phyloP scores from a whole-genome alignment of 1,140 invertebrate genomes.

The Apolygus lucorum region DNA sequence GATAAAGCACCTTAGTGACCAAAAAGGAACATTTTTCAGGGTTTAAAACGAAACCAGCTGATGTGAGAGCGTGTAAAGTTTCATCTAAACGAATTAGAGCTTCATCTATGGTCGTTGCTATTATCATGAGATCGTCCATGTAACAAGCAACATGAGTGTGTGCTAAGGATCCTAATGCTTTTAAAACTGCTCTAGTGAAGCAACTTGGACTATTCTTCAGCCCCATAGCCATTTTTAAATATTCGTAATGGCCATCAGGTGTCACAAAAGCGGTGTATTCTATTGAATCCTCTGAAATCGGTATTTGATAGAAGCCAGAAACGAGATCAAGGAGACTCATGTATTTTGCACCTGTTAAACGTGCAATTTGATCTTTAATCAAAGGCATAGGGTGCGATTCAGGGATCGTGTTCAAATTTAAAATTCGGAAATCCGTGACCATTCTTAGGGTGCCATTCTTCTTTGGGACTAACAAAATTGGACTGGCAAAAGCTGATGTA shows the following conservation, averaged over 20 bases:
- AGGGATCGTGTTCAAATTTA: background rate
- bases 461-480: no score
- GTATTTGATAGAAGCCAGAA: constrained; percentile 39
- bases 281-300: constrained; percentile 36
- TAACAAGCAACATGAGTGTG: background rate
- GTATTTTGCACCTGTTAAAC: constrained; percentile 33
- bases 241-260: constrained; percentile 41
- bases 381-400: constrained; percentile 31
- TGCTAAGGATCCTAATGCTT: background rate
- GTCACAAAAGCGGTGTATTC: no score
- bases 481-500: background rate
- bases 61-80: constrained; percentile 13
- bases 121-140: background rate
- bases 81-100: constrained; percentile 1
- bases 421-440: background rate
- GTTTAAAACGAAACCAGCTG: constrained; percentile 24
- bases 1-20: constrained; percentile 33
- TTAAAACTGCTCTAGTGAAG: constrained; percentile 40
- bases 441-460: background rate
- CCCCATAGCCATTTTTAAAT: constrained; percentile 41
- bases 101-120: constrained; percentile 18
- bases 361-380: constrained; percentile 21
- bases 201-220: constrained; percentile 39
- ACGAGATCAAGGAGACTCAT: constrained; percentile 38
- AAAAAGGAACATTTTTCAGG: constrained; percentile 36